Conservation (phyloP, 2,888 invertebrate species). For the Drosophila diplacantha region DNA sequence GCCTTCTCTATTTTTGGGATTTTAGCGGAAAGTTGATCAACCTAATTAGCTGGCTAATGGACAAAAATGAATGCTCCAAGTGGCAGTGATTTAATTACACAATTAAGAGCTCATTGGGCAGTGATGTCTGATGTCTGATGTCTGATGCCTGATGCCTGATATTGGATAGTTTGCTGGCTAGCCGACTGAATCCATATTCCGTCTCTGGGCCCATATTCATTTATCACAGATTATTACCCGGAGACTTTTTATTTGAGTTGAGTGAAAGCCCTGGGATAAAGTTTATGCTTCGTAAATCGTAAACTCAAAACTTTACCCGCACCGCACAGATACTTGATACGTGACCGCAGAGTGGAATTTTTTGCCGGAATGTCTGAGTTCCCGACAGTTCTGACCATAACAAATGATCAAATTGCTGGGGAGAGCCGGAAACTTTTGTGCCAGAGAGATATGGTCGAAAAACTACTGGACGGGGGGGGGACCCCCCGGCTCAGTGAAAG, state of each 20-base stretch:
- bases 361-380: constrained; percentile 1
- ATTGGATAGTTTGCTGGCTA: constrained; percentile 1
- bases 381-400: constrained; percentile 22
- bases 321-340: constrained; percentile 22
- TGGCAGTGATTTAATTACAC: constrained; percentile 63
- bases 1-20: constrained; percentile 1
- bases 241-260: constrained; percentile 19
- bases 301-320: constrained; percentile 32
- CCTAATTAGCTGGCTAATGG: constrained; percentile 62
- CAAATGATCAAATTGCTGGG: constrained; percentile 36
- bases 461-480: constrained; percentile 8
- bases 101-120: constrained; percentile 43
- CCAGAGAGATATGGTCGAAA: constrained; percentile 17
- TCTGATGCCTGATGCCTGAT: constrained; percentile 4
- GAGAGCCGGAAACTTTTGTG: constrained; percentile 15
- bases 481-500: constrained; percentile 8
- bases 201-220: constrained; percentile 15
- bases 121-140: constrained; percentile 7
- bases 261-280: constrained; percentile 20
- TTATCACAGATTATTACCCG: constrained; percentile 38
- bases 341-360: constrained; percentile 33
- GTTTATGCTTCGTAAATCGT: constrained; percentile 28
- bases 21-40: constrained; percentile 52
- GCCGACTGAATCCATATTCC: constrained; percentile 5
- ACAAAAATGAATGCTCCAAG: constrained; percentile 45